Evolutionary conservation across 2,797 vertebrate genomes (phyloP), one percentile per base, ranked within the genome.

Genomic region (Capromys pilorides): DNA sequence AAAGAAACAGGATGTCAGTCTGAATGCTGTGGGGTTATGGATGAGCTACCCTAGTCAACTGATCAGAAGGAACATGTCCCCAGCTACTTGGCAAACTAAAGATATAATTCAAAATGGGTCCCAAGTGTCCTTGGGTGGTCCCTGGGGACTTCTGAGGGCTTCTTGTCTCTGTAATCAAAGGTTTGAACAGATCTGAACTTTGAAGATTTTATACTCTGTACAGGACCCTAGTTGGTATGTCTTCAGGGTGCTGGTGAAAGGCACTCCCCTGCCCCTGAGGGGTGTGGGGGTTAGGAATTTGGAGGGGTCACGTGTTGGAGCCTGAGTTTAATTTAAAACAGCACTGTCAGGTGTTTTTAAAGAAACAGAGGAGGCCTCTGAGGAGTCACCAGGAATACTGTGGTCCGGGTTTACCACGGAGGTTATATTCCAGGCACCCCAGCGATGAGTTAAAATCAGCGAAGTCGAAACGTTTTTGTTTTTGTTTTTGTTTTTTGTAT

Each of bases 81-180:
- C 36, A 54, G 49, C 11, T 61, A 77, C 88, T 94, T 82, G 73
- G 26, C 81, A 91, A 96, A 82, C 10, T 57, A 78, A 26, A 24
- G 78, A 90, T 92, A 85, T 95, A 93, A 92, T 62, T 91, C 91
- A 87, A 51, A 89, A 92, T 88, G 69, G 12, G 51, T 79, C 77
- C 31, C 12, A 81, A 49, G 61, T 28, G 19, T 73, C 90, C 86
- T 90, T 91, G 21, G 66, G 28, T 24, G 54, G 19, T 2, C 84
- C 86, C 33, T 73, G 22, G 71, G 26, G 12, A 78, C 31, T 88
- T 80, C 64, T 57, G 28, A 51, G 45, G 69, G 18, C 16, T 66
- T 94, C 84, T 91, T 80, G 22, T 45, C 21, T 82, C 88, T 69
- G 2, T 61, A 33, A 83, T 85, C 64, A 22, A 80, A 89, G 89